A percentile compares a stretch with the other conserved stretches of the same genome.
These are phyloP conservation scores for Actinia equina DNA, from an alignment of 64 coral and sea anemone species.

Conservation along the genomic window DNA sequence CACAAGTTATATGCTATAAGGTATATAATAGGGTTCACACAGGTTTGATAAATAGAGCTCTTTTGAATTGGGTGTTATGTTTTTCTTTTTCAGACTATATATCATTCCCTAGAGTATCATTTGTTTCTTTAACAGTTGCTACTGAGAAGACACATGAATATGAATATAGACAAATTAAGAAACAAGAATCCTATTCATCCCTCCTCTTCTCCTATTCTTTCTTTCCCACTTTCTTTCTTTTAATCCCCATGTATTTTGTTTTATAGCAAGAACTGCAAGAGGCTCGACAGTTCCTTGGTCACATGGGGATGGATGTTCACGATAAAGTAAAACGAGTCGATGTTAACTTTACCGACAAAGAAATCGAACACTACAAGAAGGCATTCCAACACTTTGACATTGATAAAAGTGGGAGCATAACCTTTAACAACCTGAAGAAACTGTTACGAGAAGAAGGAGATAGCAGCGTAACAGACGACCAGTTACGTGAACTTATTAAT, in stretches of 20 bases:
- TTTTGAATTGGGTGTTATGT: too few relatives aligned
- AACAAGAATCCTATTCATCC: not conserved
- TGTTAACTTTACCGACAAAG: slow-evolving; percentile 70
- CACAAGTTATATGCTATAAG: too few relatives aligned
- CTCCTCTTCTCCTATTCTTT: not conserved
- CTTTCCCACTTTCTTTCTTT: not conserved
- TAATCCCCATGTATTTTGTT: not conserved
- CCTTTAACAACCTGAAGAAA: slow-evolving; percentile 49
- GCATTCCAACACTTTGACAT: slow-evolving; percentile 60
- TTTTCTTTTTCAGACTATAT: too few relatives aligned
- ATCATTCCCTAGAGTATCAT: too few relatives aligned
- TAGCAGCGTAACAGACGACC: slow-evolving; percentile 50
- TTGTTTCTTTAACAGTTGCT: too few relatives aligned
- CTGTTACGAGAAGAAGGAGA: slow-evolving; percentile 74
- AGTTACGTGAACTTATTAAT: slow-evolving; percentile 70
- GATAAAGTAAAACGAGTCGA: slow-evolving; percentile 68
- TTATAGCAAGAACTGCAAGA: slow-evolving; percentile 61
- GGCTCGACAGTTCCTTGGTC: slow-evolving; percentile 50
- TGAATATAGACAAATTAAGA: too few relatives aligned
- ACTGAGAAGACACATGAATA: too few relatives aligned
- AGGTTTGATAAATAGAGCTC: too few relatives aligned
- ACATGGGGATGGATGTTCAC: slow-evolving; percentile 77
- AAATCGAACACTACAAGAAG: slow-evolving; percentile 71
- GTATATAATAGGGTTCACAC: too few relatives aligned
- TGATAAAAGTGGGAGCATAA: slow-evolving; percentile 52